Conservation (phyloP, 2,797 vertebrate species). For the Ibycter americanus region DNA sequence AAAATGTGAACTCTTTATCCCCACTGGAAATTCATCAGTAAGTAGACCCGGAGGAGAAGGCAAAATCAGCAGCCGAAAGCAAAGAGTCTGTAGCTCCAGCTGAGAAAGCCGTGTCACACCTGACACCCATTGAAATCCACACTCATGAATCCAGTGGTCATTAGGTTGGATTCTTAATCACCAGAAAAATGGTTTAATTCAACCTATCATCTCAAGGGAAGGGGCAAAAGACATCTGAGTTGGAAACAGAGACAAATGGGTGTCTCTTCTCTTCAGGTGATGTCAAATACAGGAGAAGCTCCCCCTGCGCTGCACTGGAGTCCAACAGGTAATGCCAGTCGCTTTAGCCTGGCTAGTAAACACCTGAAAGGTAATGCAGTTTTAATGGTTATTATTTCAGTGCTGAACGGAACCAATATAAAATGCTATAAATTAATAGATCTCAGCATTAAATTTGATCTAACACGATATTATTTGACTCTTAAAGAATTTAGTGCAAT, state of each 20-base stretch:
- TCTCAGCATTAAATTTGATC: neutral
- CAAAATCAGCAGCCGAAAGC: neutral
- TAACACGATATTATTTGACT: neutral
- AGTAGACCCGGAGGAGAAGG: neutral
- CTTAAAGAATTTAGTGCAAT: neutral
- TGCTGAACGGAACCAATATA: neutral
- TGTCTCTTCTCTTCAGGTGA: neutral
- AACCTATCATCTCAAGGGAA: neutral
- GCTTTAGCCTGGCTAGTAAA: neutral
- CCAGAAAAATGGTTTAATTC: neutral
- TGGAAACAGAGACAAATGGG: neutral
- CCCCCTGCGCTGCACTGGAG: neutral
- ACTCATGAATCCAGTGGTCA: neutral
- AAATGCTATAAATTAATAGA: neutral
- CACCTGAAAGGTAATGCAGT: neutral
- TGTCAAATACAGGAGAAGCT: neutral
- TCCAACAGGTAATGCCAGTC: neutral
- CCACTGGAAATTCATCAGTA: neutral
- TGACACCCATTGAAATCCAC: neutral
- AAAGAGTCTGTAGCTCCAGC: neutral
- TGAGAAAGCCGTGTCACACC: neutral
- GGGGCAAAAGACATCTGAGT: neutral
- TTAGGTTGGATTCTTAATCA: neutral
- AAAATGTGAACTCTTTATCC: neutral
- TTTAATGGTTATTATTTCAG: neutral